Conservation (phyloP, 2,113 vertebrate species). For the Laticauda laticaudata region DNA sequence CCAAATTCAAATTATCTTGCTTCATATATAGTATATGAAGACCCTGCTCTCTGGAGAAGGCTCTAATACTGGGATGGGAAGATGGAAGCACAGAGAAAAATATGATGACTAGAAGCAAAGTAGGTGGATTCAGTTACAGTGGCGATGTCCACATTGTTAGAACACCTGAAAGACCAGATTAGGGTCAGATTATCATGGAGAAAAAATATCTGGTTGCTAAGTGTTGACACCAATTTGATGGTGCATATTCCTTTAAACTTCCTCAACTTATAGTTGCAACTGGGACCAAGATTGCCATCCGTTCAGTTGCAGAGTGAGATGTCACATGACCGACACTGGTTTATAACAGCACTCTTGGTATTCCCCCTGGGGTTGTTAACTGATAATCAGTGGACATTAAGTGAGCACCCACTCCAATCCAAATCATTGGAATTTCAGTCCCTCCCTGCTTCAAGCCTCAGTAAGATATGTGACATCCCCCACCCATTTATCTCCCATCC, state of each 20-base stretch:
- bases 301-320: not conserved
- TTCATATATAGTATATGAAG: not conserved
- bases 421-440: not conserved
- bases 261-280: not conserved
- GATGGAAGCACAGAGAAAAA: not conserved
- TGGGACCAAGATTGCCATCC: not conserved
- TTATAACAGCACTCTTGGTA: not conserved
- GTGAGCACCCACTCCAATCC: not conserved
- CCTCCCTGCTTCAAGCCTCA: not conserved
- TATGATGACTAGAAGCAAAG: not conserved
- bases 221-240: not conserved
- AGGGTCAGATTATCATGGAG: not conserved
- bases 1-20: not conserved
- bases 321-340: not conserved
- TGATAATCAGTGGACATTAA: not conserved
- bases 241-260: not conserved
- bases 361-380: not conserved
- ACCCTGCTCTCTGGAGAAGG: not conserved
- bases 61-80: not conserved
- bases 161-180: not conserved
- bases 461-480: not conserved
- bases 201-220: not conserved
- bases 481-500: not conserved
- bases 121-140: not conserved
- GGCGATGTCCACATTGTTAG: not conserved